Evolutionary conservation across 1,140 invertebrate genomes (phyloP).

Genomic region (Hylaeus anthracinus): DNA sequence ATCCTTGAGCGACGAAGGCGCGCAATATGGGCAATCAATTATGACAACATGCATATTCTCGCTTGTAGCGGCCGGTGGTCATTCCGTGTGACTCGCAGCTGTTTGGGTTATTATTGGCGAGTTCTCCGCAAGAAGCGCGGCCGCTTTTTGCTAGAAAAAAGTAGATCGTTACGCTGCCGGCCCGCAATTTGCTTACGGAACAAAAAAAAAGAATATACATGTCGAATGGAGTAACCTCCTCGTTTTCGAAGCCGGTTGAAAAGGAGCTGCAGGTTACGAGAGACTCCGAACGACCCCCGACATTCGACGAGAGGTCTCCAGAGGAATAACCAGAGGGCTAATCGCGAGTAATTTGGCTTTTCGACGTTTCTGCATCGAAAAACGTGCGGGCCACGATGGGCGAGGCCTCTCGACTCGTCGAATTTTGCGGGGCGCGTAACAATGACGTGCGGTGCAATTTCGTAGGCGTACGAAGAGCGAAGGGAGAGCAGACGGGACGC

Average conservation of each 20-base stretch:
- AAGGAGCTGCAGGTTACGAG: background rate
- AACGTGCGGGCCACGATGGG: background rate
- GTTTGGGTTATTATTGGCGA: background rate
- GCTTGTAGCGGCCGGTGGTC: too few species aligned
- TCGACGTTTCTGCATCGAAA: slow-evolving; percentile 7
- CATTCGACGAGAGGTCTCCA: slow-evolving; percentile 2
- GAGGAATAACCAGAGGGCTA: slow-evolving; percentile 29
- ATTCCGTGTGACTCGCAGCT: background rate
- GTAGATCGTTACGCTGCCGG: background rate
- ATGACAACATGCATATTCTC: too few species aligned
- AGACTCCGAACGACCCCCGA: background rate
- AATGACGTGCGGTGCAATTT: slow-evolving; percentile 71
- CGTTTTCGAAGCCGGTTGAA: too few species aligned
- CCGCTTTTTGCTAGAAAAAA: background rate
- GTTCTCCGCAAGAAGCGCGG: background rate
- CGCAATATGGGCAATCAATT: too few species aligned
- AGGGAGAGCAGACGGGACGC: slow-evolving; percentile 30
- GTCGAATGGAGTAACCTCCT: too few species aligned
- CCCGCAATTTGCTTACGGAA: slow-evolving; percentile 25
- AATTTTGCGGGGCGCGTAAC: slow-evolving; percentile 27
- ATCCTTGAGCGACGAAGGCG: too few species aligned
- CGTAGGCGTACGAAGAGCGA: slow-evolving; percentile 72
- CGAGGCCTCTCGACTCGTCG: slow-evolving; percentile 9
- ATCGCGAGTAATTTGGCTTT: slow-evolving; percentile 49
- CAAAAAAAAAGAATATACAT: background rate